These are phyloP conservation scores for Dryobates pubescens DNA, from an alignment of 2,797 vertebrate species.

Conservation along the genomic window DNA sequence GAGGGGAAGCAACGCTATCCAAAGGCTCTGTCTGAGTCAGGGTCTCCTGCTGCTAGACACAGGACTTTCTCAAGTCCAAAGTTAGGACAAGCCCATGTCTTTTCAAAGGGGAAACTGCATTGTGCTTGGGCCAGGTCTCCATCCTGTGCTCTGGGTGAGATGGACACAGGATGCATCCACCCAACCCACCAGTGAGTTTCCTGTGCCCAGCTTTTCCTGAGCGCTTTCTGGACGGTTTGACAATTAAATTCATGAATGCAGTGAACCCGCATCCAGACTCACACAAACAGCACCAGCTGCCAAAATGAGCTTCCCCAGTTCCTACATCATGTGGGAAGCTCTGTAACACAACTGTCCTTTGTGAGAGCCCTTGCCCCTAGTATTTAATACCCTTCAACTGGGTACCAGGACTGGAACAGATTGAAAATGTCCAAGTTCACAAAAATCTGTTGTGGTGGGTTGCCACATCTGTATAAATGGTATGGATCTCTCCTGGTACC, in stretches of 20 bases:
- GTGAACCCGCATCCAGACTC: neutral
- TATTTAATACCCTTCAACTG: neutral
- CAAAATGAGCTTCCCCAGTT: neutral
- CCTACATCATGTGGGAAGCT: neutral
- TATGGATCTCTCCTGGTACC: neutral
- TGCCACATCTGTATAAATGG: neutral
- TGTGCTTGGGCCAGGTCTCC: neutral
- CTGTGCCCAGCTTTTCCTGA: accelerated
- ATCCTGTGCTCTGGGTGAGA: neutral
- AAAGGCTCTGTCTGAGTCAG: neutral
- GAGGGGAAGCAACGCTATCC: neutral
- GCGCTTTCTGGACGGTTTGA: neutral
- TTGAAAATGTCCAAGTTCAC: neutral
- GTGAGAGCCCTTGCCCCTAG: neutral
- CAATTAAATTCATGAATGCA: neutral
- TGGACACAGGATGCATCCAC: too few species aligned
- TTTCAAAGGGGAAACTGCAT: neutral
- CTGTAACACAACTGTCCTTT: neutral
- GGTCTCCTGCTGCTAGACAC: neutral
- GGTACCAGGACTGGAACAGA: neutral
- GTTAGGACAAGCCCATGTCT: neutral
- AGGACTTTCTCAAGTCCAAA: neutral
- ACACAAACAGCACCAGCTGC: neutral
- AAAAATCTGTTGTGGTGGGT: neutral
- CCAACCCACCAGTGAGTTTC: neutral